Base-by-base conservation (phyloP, 2,797 vertebrate species). In the Aeoliscus strigatus region DNA sequence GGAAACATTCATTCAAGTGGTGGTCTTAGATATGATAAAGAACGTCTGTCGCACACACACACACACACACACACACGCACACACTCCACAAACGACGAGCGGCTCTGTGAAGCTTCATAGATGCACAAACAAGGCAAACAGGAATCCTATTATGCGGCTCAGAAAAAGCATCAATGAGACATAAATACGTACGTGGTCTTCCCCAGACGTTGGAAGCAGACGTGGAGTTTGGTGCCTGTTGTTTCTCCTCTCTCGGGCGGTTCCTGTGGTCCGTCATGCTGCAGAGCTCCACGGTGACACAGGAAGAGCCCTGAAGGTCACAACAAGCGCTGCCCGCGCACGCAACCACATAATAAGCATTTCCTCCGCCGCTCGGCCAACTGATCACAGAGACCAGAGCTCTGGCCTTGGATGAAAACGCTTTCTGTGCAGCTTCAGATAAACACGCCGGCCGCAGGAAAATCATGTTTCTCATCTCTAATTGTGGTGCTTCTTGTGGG, bases 221-320 rank as follows among this genome's bases (percentile, higher is more conserved):
- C n/a, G n/a, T n/a, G n/a, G n/a, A n/a, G n/a, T n/a, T n/a, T n/a
- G n/a, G n/a, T n/a, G n/a, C n/a, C n/a, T n/a, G n/a, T n/a, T n/a
- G n/a, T n/a, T 56, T 35, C 37, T 15, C 29, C 11, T 49, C 26
- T 39, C 36, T 25, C 12, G 61, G 58, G 55, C 47, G 44, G 78
- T 71, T 73, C 60, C 62, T 81, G 76, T 41, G 77, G 79, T 77
- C 66, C 45, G 39, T 50, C 29, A 29, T 73, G 73, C 68, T 7
- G 13, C 42, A 33, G 41, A 51, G 36, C 42, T 49, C 51, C 23
- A n/a, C 46, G 39, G 69, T 40, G 16, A 69, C 70, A 57, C 76
- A 68, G 70, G 75, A 79, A 74, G 73, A 83, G 62, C 63, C 67
- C 66, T 78, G 77, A 81, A 82, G 83, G 81, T 82, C 82, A 82